Evolutionary conservation across 2,113 vertebrate species (phyloP).

Genomic region (Brienomyrus longianalis): DNA sequence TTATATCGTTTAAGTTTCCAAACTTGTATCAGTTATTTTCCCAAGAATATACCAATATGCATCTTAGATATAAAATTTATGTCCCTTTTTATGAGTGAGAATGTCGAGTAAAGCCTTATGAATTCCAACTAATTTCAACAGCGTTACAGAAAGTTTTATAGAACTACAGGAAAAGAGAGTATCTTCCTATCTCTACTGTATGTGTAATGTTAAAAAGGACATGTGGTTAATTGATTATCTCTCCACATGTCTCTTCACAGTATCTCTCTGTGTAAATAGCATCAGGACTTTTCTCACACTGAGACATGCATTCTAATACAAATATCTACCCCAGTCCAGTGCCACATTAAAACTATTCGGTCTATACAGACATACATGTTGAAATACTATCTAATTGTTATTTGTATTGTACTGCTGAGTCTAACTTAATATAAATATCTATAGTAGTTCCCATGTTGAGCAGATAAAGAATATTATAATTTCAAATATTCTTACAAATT

Average conservation of each 20-base stretch:
- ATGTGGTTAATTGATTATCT: background rate
- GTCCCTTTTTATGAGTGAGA: background rate
- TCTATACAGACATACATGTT: background rate
- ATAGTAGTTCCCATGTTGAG: background rate
- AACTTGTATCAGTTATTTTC: background rate
- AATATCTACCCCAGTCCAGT: background rate
- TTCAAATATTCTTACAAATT: background rate
- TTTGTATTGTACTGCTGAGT: background rate
- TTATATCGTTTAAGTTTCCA: background rate
- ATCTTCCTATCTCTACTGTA: background rate
- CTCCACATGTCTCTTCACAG: background rate
- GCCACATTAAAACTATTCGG: background rate
- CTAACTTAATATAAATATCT: background rate
- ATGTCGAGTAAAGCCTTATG: background rate
- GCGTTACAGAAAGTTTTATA: background rate
- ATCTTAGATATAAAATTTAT: background rate
- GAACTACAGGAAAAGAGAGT: background rate
- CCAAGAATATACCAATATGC: background rate
- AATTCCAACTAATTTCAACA: background rate
- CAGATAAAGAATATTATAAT: background rate
- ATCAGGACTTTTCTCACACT: background rate
- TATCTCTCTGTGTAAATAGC: background rate
- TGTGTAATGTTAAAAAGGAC: background rate
- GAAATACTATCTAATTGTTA: background rate
- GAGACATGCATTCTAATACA: background rate